phyloP scores from a whole-genome alignment of 2,113 vertebrate species.

The Eurypyga helias region DNA sequence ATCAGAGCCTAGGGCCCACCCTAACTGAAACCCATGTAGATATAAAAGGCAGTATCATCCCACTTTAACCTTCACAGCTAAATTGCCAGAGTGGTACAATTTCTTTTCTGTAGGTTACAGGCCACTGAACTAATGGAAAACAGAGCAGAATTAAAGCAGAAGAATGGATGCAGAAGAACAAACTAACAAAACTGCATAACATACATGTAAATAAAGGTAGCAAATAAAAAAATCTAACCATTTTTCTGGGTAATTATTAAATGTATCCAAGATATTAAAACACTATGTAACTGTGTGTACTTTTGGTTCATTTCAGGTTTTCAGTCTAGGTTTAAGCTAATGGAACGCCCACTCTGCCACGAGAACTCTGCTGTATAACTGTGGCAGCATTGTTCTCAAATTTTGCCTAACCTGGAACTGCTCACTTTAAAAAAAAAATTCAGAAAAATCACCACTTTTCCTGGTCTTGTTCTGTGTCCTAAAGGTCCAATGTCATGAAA shows the following conservation, averaged over 20 bases:
- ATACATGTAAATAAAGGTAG: not conserved
- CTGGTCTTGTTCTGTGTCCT: not conserved
- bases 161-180: not conserved
- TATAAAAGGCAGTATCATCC: conserved; percentile 74
- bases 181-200: not conserved
- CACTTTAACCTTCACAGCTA: conserved; percentile 80
- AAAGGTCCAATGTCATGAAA: not conserved
- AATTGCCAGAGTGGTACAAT: conserved; percentile 73
- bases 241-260: not conserved
- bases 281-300: not conserved
- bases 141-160: conserved; percentile 33
- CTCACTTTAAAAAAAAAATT: not conserved
- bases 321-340: not conserved
- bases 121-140: conserved; percentile 69
- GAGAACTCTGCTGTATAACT: not conserved
- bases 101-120: conserved; percentile 67
- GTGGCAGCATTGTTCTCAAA: not conserved
- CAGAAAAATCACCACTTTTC: not conserved
- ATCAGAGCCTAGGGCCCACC: conserved; percentile 82
- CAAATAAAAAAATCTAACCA: not conserved
- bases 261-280: not conserved
- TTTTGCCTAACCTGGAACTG: not conserved
- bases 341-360: not conserved
- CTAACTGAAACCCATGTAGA: conserved; percentile 74
- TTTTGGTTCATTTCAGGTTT: not conserved